Percentiles rank a stretch among this genome's conserved stretches.
phyloP scores from a whole-genome alignment of 2,797 vertebrate genomes.

The Fratercula arctica region DNA sequence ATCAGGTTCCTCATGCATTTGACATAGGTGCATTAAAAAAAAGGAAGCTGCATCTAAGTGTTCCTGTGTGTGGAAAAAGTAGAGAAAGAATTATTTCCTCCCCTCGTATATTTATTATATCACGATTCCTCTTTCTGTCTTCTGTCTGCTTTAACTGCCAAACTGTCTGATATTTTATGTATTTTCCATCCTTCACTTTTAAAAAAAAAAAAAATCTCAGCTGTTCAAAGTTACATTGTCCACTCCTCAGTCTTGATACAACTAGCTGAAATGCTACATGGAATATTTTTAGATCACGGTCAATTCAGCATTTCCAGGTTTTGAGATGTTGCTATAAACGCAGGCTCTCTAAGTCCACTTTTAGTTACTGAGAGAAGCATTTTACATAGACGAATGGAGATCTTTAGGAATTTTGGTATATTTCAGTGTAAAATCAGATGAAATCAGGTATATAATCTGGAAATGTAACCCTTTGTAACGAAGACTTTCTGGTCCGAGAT shows the following conservation, averaged over 20 bases:
- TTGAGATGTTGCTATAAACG: not conserved
- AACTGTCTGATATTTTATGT: conserved; percentile 45
- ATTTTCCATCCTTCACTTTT: conserved; percentile 43
- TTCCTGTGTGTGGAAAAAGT: conserved; percentile 45
- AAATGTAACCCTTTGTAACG: not conserved
- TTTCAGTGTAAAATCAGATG: not conserved
- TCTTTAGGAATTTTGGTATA: not conserved
- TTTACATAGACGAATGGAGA: not conserved
- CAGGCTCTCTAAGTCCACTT: not conserved
- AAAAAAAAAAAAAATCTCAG: not conserved
- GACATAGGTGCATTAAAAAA: not conserved
- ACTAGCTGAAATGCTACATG: not conserved
- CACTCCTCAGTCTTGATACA: not conserved
- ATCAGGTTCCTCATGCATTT: not conserved
- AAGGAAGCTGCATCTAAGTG: not conserved
- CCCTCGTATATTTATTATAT: conserved; percentile 22
- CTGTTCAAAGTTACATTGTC: not conserved
- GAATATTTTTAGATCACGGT: not conserved
- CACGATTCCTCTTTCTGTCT: conserved; percentile 8
- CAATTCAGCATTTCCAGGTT: not conserved
- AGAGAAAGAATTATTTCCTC: conserved; percentile 43
- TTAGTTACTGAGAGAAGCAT: not conserved
- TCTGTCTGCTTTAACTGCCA: conserved; percentile 58
- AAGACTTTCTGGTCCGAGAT: not conserved
- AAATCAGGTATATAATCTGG: not conserved